Percentiles rank a stretch among this genome's conserved stretches.
Evolutionary conservation across 1,140 invertebrate species (phyloP).

Genomic region (Caenorhabditis latens): DNA sequence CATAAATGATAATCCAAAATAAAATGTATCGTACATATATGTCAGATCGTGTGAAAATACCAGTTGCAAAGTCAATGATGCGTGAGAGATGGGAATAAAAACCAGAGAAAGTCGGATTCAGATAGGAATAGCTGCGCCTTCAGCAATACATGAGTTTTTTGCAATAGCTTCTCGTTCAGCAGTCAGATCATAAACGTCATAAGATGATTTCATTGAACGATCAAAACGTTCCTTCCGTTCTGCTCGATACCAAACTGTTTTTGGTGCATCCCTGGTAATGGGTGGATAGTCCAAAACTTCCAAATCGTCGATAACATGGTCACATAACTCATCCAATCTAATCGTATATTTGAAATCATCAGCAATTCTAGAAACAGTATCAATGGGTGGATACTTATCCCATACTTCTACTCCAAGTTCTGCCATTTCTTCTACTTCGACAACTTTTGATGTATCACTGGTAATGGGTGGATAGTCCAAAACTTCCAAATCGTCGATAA

Average conservation of each 20-base stretch:
- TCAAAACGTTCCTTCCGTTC: neutral
- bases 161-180: neutral
- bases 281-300: slow-evolving; percentile 3
- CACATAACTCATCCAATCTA: neutral
- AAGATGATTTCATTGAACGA: neutral
- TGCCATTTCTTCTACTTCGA: neutral
- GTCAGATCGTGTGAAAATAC: no score
- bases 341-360: neutral
- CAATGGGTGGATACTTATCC: slow-evolving; percentile 38
- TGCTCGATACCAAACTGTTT: neutral
- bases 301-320: neutral
- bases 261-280: no score
- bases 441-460: no score
- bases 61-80: neutral
- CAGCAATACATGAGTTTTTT: no score
- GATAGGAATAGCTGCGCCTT: neutral
- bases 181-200: neutral
- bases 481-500: neutral
- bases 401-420: neutral
- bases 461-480: no score
- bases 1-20: no score
- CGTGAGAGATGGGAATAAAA: neutral
- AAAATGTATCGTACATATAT: neutral
- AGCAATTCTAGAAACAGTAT: slow-evolving; percentile 11
- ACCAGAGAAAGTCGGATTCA: neutral